Evolutionary conservation across 1,140 invertebrate genomes (phyloP).

Genomic region (Drosophila ambigua): DNA sequence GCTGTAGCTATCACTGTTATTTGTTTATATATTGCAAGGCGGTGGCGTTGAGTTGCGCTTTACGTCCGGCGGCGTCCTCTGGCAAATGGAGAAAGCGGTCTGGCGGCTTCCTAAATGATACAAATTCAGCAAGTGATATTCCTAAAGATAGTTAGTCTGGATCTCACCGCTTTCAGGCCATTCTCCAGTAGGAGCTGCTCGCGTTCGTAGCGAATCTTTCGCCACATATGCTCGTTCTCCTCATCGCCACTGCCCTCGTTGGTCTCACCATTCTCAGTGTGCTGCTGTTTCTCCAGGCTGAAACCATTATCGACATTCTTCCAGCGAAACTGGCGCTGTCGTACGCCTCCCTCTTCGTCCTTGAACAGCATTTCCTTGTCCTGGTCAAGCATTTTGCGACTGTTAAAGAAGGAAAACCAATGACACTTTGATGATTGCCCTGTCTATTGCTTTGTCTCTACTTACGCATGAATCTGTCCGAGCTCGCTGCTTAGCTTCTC

Average conservation of each 20-base stretch:
- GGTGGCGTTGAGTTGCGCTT: background rate
- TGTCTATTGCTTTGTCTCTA: background rate
- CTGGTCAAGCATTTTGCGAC: conserved; percentile 89
- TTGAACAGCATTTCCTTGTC: conserved; percentile 93
- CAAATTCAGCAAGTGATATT: background rate
- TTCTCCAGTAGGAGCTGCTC: conserved; percentile 86
- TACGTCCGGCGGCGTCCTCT: conserved; percentile 56
- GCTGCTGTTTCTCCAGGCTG: conserved; percentile 68
- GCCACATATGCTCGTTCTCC: conserved; percentile 87
- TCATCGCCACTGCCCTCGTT: conserved; percentile 86
- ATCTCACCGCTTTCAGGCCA: conserved; percentile 64
- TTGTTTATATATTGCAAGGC: conserved; percentile 6
- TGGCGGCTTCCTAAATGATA: conserved; percentile 30
- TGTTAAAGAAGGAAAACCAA: conserved; percentile 53
- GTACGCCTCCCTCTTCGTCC: conserved; percentile 90
- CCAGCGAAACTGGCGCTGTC: conserved; percentile 91
- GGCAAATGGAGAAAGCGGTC: conserved; percentile 39
- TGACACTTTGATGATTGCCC: background rate
- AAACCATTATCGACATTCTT: conserved; percentile 87
- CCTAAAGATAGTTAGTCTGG: background rate
- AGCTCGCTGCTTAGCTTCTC: conserved; percentile 86
- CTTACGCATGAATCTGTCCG: conserved; percentile 88
- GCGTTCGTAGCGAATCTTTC: conserved; percentile 86
- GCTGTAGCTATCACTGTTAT: conserved; percentile 13
- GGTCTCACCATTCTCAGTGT: conserved; percentile 82